Conservation (phyloP, 2,888 invertebrate genomes). For the Pristionchus maxplancki region DNA sequence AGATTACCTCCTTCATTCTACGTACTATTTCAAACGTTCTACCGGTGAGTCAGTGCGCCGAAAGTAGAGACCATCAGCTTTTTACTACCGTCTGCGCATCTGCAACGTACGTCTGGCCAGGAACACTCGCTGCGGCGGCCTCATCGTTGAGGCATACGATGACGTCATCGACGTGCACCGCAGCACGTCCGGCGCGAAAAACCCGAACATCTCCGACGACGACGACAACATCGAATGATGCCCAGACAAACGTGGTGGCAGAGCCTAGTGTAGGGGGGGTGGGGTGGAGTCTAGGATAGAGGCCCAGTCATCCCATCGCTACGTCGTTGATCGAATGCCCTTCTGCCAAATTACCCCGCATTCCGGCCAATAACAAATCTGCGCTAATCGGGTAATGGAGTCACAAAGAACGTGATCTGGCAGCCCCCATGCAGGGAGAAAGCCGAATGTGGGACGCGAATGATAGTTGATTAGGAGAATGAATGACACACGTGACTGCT, state of each 20-base stretch:
- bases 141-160: not conserved
- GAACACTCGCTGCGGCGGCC: not conserved
- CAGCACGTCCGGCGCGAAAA: not conserved
- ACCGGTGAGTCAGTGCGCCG: no score
- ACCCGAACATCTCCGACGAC: not conserved
- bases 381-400: not conserved
- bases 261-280: not conserved
- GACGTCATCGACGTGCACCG: not conserved
- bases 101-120: not conserved
- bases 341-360: not conserved
- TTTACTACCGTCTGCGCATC: no score
- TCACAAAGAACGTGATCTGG: constrained; percentile 9
- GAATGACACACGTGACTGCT: constrained; percentile 26
- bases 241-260: not conserved
- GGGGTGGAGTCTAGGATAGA: not conserved
- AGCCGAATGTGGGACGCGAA: constrained; percentile 7
- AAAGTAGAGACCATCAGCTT: no score
- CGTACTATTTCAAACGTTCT: no score
- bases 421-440: not conserved
- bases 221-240: not conserved
- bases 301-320: not conserved
- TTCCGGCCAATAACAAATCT: not conserved
- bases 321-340: not conserved
- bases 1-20: no score
- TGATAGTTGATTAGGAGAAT: constrained; percentile 1